Conservation (phyloP, 1,140 invertebrate genomes). For the Dysdera silvatica region DNA sequence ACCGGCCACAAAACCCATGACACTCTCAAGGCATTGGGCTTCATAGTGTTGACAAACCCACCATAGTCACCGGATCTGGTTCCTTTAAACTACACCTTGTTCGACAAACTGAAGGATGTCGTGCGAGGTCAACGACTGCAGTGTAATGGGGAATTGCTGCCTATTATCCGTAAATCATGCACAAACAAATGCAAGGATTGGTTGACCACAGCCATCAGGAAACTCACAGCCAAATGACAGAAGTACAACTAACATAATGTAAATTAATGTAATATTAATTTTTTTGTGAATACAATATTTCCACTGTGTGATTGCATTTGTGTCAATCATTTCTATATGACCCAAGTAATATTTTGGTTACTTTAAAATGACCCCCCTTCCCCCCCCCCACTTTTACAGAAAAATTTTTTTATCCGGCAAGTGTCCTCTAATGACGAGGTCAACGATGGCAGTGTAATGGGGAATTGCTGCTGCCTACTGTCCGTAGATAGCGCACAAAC, state of each 20-base stretch:
- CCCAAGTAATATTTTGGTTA: too few species aligned
- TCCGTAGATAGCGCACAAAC: neutral
- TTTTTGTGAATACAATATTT: too few species aligned
- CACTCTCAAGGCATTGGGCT: neutral
- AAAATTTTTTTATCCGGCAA: too few species aligned
- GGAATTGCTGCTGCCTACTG: neutral
- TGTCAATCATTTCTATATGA: too few species aligned
- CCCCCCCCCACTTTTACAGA: too few species aligned
- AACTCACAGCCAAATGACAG: neutral
- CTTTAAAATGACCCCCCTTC: too few species aligned
- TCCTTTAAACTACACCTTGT: neutral
- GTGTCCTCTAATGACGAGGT: too few species aligned
- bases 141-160: neutral
- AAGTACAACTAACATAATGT: too few species aligned
- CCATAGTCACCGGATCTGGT: neutral
- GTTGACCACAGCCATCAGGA: neutral
- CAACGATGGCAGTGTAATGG: neutral
- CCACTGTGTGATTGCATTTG: too few species aligned
- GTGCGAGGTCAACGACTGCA: too few species aligned
- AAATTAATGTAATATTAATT: too few species aligned
- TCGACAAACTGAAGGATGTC: neutral
- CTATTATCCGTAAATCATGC: neutral
- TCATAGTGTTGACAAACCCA: neutral
- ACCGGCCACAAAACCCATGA: neutral
- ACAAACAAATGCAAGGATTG: neutral